A percentile compares a stretch with the other conserved stretches of the same genome.
Conservation (phyloP, 2,888 invertebrate species). For the Andrena hattorfiana region DNA sequence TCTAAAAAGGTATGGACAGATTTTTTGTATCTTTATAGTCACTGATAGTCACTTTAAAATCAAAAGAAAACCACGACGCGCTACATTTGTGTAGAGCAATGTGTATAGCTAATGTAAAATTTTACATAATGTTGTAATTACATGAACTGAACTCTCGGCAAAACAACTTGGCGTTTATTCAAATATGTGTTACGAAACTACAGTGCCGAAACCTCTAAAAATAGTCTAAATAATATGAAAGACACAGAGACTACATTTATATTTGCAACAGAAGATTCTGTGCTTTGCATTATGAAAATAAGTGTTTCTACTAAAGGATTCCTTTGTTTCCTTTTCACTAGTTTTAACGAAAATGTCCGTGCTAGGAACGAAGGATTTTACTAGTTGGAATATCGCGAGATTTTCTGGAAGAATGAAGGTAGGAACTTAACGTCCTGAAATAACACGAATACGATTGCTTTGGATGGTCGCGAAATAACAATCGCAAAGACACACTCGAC, state of each 20-base stretch:
- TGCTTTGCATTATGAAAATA: not conserved
- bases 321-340: not conserved
- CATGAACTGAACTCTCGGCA: no score
- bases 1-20: no score
- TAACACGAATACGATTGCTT: slow-evolving; percentile 60
- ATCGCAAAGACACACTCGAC: slow-evolving; percentile 47
- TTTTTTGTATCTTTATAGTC: no score
- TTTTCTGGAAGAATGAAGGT: slow-evolving; percentile 26
- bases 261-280: not conserved
- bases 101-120: no score
- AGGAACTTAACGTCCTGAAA: slow-evolving; percentile 46
- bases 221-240: not conserved
- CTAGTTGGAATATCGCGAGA: slow-evolving; percentile 30
- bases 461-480: slow-evolving; percentile 60
- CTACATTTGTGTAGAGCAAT: no score
- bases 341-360: slow-evolving; percentile 9
- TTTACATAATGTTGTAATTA: no score
- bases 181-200: no score
- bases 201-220: no score
- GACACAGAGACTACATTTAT: not conserved
- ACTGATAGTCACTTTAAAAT: no score
- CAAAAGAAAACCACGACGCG: no score
- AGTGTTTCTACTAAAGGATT: not conserved
- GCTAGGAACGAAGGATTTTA: not conserved
- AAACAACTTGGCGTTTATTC: no score